Evolutionary conservation across 2,113 vertebrate genomes (phyloP).

Genomic region (Pangasianodon gigas): DNA sequence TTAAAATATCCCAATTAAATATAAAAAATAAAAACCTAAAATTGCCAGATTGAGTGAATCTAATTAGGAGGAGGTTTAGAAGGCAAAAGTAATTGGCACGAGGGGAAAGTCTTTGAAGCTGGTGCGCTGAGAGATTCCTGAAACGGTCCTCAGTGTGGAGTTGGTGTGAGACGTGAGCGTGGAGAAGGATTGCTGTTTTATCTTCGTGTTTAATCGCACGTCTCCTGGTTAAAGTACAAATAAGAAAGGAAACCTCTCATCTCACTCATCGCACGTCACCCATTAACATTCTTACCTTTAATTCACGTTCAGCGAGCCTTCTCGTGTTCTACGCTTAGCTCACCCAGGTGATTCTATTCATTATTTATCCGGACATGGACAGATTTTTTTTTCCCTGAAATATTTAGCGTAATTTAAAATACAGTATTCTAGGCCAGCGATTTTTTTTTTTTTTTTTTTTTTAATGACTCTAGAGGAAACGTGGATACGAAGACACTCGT

Average conservation of each 20-base stretch:
- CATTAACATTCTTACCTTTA: neutral
- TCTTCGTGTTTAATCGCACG: neutral
- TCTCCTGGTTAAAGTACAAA: neutral
- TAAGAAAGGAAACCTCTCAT: neutral
- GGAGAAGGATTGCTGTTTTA: neutral
- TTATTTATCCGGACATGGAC: neutral
- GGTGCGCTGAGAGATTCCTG: neutral
- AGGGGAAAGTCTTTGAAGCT: conserved; percentile 32
- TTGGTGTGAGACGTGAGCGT: neutral
- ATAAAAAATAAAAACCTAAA: conserved; percentile 3
- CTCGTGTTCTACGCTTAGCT: no score
- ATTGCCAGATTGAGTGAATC: neutral
- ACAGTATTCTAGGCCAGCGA: neutral
- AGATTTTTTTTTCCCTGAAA: no score
- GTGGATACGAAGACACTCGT: neutral
- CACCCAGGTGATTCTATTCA: neutral
- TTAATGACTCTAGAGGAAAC: neutral
- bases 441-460: neutral
- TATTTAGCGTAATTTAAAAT: no score
- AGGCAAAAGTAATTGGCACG: neutral
- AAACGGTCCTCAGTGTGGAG: neutral
- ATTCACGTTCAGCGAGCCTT: neutral
- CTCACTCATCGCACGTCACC: no score
- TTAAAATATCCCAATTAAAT: conserved; percentile 22
- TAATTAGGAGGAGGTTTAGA: conserved; percentile 19